Base-by-base conservation (phyloP, 2,888 invertebrate species). In the Gymnoscelis rufifasciata region DNA sequence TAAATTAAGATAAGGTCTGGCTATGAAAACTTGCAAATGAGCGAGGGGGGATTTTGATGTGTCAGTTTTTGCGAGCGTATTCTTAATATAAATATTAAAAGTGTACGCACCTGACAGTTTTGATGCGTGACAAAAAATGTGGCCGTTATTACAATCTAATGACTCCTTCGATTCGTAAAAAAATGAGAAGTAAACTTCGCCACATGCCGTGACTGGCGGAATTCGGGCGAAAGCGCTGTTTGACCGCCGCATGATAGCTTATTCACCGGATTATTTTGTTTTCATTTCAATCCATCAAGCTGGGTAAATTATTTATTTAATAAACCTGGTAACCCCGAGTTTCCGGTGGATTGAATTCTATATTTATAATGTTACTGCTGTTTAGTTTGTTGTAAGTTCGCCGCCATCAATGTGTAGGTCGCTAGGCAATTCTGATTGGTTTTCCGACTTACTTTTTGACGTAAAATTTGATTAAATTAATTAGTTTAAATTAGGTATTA, bases 141-240 rank as follows among this genome's bases (percentile, higher is more conserved):
- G 69, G 75, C 86, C 83, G 86, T 86, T 86, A 83, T 78, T 79
- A 82, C 79, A 70, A 74, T 78, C 78, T 84, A 83, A 83, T 81
- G 81, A 81, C 74, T 73, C 68, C 66, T 71, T 73, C 73, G 76
- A 78, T 77, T 76, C 67, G 74, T 3, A 70, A 74, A 71, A 64
- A 66, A 64, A 64, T 67, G 63, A 73, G 77, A 78, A 77, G 73
- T 70, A 78, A 75, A 79, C 66, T 76, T 74, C 71, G 74, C 76
- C 87, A 83, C 80, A 86, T 87, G 87, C 79, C 60, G 70, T 87
- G 87, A 87, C 87, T 87, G 78, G 87, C 86, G 68, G 60, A 54
- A 51, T 52, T 40, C 29, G 26, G 43, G 50, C 52, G 51, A 51
- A 56, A 50, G 52, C 47, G 42, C 38, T 52, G 48, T 45, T 47